Base-by-base conservation (phyloP, 1,140 invertebrate genomes). In the Plutomurus gul region DNA sequence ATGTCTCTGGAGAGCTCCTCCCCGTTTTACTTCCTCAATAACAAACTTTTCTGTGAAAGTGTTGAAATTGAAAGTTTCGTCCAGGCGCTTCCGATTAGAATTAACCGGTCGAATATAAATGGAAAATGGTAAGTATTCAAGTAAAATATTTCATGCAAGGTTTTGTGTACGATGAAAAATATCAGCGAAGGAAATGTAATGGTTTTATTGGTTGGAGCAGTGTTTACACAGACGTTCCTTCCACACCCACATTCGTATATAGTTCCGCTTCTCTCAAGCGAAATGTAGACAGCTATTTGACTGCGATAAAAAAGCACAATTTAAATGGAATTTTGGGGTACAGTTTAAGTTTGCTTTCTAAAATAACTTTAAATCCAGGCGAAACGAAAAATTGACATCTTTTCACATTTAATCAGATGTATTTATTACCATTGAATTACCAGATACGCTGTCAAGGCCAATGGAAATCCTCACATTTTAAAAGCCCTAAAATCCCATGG, bases 361-460 rank as follows among this genome's bases (percentile, higher is more conserved):
- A 8, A 46, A 73, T 7, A 30, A 37, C 60, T 10, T n/a, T 33
- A 1, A 1, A 33, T 30, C 16, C 16, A 2, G 8, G 36, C 20
- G n/a, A n/a, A n/a, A n/a, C n/a, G n/a, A n/a, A n/a, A n/a, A n/a
- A n/a, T n/a, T n/a, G 39, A 5, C 1, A 46, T 3, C n/a, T 30
- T 18, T n/a, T 27, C 30, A 18, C 7, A 13, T 4, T 8, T 11
- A 1, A n/a, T 76, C 11, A 27, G 7, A 7, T 22, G 27, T 13
- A 6, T 30, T 49, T 18, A 6, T 47, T 2, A 49, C 43, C 27
- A 40, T 7, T 22, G 33, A 27, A 46, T 18, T 20, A 46, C 30
- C 33, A 81, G 83, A 20, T 87, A 85, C 65, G 84, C 87, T 1
- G 72, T 87, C 40, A 87, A 87, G 75, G 85, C 85, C 10, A 88